Evolutionary conservation across 2,888 invertebrate genomes (phyloP).

Genomic region (Volucella inanis): DNA sequence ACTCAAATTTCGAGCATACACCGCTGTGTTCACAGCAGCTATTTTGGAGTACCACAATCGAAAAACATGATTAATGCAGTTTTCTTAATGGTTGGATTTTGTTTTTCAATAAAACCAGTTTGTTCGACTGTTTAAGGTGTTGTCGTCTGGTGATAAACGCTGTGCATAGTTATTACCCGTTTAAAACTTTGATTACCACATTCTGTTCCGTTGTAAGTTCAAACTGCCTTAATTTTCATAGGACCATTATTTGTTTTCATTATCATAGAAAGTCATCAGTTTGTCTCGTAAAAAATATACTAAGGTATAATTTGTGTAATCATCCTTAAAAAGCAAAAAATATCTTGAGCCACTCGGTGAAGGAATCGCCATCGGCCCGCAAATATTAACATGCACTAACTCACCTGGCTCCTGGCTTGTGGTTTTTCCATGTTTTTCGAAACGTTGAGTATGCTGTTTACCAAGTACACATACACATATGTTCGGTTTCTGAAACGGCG

Average conservation of each 20-base stretch:
- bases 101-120: not conserved
- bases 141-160: not conserved
- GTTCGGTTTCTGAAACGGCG: no score
- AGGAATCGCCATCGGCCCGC: constrained; percentile 1
- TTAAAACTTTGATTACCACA: not conserved
- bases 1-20: not conserved
- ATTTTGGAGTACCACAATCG: not conserved
- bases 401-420: constrained; percentile 5
- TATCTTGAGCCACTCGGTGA: constrained; percentile 2
- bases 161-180: not conserved
- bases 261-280: constrained; percentile 14
- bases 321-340: constrained; percentile 13
- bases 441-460: not conserved
- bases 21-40: not conserved
- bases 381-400: constrained; percentile 25
- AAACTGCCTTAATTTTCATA: not conserved
- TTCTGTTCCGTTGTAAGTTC: not conserved
- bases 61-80: not conserved
- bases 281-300: constrained; percentile 11
- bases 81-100: not conserved
- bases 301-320: constrained; percentile 3
- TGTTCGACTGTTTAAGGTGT: not conserved
- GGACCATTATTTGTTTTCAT: not conserved
- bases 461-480: not conserved
- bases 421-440: constrained; percentile 1